Evolutionary conservation across 2,888 invertebrate species (phyloP), one percentile per base, ranked within the genome.

Genomic region (Tinea trinotella): DNA sequence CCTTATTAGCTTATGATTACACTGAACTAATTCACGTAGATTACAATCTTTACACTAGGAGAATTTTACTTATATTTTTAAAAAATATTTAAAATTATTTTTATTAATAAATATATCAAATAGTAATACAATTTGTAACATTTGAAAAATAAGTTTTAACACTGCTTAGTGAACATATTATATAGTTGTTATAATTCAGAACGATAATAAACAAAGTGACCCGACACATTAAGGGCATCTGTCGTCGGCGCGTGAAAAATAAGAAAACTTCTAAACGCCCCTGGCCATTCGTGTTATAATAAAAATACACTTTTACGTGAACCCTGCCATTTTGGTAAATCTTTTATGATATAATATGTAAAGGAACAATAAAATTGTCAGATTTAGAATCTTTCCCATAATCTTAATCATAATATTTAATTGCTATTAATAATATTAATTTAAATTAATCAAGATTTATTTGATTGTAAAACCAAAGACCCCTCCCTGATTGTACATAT

Each of bases 231-330:
- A 68, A 61, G 61, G 62, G 60, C 71, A 71, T 68, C 69, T 71
- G 71, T 66, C 60, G 66, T 61, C 58, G 59, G 59, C 64, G 64
- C 62, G 63, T 64, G 68, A 64, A 71, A 68, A 68, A 66, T 64
- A 68, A 63, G 62, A 62, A 67, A 69, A 63, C 57, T 64, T 60
- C 22, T 55, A 30, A 35, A 49, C 20, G 59, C 62, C 63, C 60
- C 61, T 56, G 59, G 62, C 64, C 64, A 66, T 70, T 66, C 66
- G 59, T 62, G 64, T 69, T 65, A 65, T 67, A 67, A 73, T 72
- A 71, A 72, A 73, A 65, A 63, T 66, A 64, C 55, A 53, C 63
- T 63, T 67, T 65, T 64, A 64, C 60, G 64, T 62, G 62, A 57
- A 60, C 59, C 60, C 58, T 61, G 61, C 60, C 61, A 64, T 65